phyloP scores from a whole-genome alignment of 2,113 vertebrate species.

The Rhinoderma darwinii region DNA sequence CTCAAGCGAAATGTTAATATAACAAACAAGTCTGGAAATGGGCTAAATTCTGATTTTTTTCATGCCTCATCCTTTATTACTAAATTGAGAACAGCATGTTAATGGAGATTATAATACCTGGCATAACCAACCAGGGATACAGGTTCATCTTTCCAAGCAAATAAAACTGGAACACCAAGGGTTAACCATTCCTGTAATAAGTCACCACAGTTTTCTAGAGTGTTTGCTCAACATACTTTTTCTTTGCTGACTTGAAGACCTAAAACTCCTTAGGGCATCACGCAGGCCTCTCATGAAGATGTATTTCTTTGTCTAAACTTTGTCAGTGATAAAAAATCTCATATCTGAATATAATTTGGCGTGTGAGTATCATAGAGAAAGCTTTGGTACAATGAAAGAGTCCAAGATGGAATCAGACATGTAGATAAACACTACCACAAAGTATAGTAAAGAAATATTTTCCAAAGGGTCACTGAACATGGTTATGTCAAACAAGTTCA shows the following conservation, averaged over 20 bases:
- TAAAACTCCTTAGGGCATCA: neutral
- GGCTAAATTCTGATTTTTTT: neutral
- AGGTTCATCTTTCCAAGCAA: neutral
- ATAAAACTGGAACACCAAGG: neutral
- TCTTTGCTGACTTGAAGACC: neutral
- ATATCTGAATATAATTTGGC: neutral
- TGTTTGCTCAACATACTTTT: neutral
- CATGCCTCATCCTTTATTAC: neutral
- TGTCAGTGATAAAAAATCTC: constrained; percentile 25
- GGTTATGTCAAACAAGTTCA: too few species aligned
- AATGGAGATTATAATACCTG: neutral
- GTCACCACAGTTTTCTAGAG: neutral
- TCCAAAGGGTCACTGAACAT: too few species aligned
- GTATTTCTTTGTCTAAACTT: neutral
- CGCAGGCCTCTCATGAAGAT: neutral
- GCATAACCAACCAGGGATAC: neutral
- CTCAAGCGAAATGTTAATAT: neutral
- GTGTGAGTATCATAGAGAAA: neutral
- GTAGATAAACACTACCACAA: too few species aligned
- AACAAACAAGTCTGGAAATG: constrained; percentile 16
- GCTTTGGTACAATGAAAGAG: neutral
- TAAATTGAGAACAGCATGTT: neutral
- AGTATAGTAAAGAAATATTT: too few species aligned
- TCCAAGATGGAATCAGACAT: neutral
- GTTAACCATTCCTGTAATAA: neutral